Conservation (phyloP, 2,888 invertebrate species). For the Petrolisthes cinctipes region DNA sequence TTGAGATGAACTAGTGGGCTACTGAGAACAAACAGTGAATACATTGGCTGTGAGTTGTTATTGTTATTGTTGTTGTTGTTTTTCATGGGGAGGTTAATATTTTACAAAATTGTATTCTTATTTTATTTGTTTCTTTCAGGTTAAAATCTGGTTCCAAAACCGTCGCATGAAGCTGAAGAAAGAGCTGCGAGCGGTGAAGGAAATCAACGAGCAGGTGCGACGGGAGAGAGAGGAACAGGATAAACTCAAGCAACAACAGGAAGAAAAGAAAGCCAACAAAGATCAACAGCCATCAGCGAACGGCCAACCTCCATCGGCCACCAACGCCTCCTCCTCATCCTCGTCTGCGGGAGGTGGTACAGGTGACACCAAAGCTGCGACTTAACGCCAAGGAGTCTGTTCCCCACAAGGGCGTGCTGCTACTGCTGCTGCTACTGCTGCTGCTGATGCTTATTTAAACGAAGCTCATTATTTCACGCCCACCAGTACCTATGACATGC, state of each 20-base stretch:
- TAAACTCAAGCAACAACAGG: constrained; percentile 74
- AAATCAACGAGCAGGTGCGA: constrained; percentile 93
- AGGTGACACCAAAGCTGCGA: constrained; percentile 56
- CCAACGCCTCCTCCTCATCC: constrained; percentile 46
- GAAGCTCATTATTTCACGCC: constrained; percentile 51
- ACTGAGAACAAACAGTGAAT: too few species aligned
- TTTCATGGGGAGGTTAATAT: too few species aligned
- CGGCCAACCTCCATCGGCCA: constrained; percentile 34
- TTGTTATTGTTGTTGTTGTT: too few species aligned
- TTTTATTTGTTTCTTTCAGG: constrained; percentile 52
- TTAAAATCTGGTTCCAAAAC: constrained; percentile 74
- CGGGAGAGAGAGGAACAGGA: constrained; percentile 92
- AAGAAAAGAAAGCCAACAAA: constrained; percentile 64
- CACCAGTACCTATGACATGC: constrained; percentile 57
- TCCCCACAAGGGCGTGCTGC: constrained; percentile 58
- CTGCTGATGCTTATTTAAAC: constrained; percentile 51
- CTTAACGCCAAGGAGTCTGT: constrained; percentile 56
- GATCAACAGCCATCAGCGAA: constrained; percentile 52
- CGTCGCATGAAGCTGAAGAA: constrained; percentile 97
- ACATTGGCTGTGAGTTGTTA: too few species aligned
- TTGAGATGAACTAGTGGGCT: too few species aligned
- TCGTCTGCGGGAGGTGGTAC: constrained; percentile 50
- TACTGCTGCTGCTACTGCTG: constrained; percentile 38
- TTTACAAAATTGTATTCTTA: neutral
- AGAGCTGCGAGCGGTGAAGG: constrained; percentile 92